These are phyloP conservation scores for Microhierax caerulescens DNA, from an alignment of 2,797 vertebrate genomes.

Conservation along the genomic window DNA sequence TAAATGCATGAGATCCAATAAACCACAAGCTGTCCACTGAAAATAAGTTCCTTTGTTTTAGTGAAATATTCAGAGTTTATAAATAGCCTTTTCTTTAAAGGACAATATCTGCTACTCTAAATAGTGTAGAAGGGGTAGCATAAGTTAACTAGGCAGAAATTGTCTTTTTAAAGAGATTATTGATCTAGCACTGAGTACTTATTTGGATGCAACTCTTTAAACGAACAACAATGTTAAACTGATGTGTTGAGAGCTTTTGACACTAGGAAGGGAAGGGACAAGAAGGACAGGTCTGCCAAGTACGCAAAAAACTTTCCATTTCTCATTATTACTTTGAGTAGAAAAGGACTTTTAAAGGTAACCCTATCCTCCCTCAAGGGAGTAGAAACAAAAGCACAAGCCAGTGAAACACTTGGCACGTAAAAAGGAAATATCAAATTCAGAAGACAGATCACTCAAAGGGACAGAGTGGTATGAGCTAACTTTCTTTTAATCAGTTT, in stretches of 20 bases:
- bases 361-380: constrained; percentile 14
- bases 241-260: background rate
- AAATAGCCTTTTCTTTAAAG: background rate
- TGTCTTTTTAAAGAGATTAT: background rate
- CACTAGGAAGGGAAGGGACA: background rate
- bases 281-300: background rate
- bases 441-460: background rate
- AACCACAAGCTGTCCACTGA: background rate
- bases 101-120: background rate
- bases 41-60: background rate
- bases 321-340: background rate
- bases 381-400: constrained; percentile 30
- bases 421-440: constrained; percentile 19
- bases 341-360: constrained; percentile 37
- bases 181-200: background rate
- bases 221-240: background rate
- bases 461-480: background rate
- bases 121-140: background rate
- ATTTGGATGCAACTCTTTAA: background rate
- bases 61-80: background rate
- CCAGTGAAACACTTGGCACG: background rate
- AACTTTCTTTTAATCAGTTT: background rate
- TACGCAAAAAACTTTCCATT: constrained; percentile 31
- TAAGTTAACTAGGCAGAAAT: background rate
- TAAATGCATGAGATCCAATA: background rate